These are phyloP conservation scores for Panulirus ornatus DNA, from an alignment of 1,140 invertebrate genomes.

Conservation along the genomic window DNA sequence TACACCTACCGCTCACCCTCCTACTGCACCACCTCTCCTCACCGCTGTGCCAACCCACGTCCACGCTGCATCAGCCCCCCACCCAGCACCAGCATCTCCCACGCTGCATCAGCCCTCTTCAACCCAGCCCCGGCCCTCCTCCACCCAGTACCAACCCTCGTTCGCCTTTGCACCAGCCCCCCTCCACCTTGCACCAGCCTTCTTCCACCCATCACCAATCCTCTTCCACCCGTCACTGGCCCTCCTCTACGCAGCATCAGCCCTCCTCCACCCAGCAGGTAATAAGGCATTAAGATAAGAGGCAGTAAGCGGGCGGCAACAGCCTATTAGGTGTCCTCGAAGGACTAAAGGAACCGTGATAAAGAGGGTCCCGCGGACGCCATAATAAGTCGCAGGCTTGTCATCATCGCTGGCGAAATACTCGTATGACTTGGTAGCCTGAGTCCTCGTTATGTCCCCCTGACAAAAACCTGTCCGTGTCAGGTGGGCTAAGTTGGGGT, in stretches of 20 bases:
- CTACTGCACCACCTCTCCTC: too few species aligned
- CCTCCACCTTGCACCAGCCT: neutral
- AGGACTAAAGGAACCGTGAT: slow-evolving; percentile 13
- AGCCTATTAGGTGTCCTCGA: slow-evolving; percentile 43
- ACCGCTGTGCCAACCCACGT: too few species aligned
- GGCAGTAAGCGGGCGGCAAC: slow-evolving; percentile 35
- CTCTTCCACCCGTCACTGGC: neutral
- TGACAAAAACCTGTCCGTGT: neutral
- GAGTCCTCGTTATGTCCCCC: neutral
- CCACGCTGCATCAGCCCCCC: neutral
- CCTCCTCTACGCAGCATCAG: neutral
- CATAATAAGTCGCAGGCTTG: slow-evolving; percentile 25
- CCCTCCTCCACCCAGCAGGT: neutral
- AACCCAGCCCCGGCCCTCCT: neutral
- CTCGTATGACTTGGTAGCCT: neutral
- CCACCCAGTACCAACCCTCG: neutral
- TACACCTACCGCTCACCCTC: too few species aligned
- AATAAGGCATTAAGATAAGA: slow-evolving; percentile 55
- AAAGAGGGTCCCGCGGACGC: slow-evolving; percentile 20
- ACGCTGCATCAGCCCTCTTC: neutral
- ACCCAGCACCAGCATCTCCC: neutral
- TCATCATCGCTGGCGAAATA: slow-evolving; percentile 18
- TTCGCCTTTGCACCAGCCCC: neutral
- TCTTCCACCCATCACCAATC: neutral
- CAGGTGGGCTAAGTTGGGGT: neutral